Evolutionary conservation across 2,888 invertebrate species (phyloP), one percentile per base, ranked within the genome.

Genomic region (Epicampocera succincta): DNA sequence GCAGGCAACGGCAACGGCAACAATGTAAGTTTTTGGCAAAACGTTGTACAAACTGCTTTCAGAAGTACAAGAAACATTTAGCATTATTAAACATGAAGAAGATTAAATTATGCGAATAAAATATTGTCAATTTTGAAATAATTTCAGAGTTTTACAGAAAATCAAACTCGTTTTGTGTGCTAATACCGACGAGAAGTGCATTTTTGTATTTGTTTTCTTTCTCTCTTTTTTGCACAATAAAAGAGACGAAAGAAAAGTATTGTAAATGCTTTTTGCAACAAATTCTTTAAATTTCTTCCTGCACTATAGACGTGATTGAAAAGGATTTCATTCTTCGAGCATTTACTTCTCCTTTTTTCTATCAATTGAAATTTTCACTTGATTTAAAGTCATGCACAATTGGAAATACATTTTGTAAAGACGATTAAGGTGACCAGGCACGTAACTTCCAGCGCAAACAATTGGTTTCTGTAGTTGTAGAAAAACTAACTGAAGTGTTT

Each of bases 291-390:
- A 63, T 50, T 63, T 42, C 29, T 60, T 60, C 58, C 44, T 54
- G 19, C 17, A 61, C 60, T 48, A 40, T 58, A 73, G 42, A 81
- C 72, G 72, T 76, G 75, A 76, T 76, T 73, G 68, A 56, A 81
- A 68, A 54, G 69, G 38, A 68, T 29, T 76, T 76, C 48, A 72
- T 80, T 80, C 56, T 66, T 17, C 19, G n/a, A 80, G 56, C 56
- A 38, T 65, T 68, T 71, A 33, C 13, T 61, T 61, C 29, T 42
- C 19, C 50, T 69, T 29, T 63, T 33, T 68, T 21, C 19, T 66
- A 80, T 68, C 71, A 56, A 80, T 72, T 61, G 75, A 68, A 68
- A 72, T 76, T 80, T 80, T 48, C 71, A 61, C 65, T 63, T 72
- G 72, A 76, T 72, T 61, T 56, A 61, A 65, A 61, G 54, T 60